A percentile compares a stretch with the other conserved stretches of the same genome.
phyloP scores from a whole-genome alignment of 2,888 invertebrate species.

The Eilema griseolum region DNA sequence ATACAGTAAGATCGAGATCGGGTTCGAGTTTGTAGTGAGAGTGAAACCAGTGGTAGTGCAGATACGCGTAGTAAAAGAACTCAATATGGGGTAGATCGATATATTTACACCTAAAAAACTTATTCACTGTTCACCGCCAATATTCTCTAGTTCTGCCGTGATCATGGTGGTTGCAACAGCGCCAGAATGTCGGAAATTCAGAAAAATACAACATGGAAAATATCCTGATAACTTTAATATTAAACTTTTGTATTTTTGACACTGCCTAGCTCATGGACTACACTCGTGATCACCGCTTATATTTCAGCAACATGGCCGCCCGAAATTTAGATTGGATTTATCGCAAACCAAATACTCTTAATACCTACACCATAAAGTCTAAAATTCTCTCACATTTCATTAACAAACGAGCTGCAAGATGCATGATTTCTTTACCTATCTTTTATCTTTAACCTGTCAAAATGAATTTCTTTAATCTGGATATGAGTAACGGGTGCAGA shows the following conservation, averaged over 20 bases:
- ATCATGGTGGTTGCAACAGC: too few species aligned
- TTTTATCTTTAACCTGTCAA: slow-evolving; percentile 54
- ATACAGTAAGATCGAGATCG: too few species aligned
- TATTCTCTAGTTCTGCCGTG: too few species aligned
- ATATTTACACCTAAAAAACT: too few species aligned
- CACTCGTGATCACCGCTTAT: slow-evolving; percentile 69
- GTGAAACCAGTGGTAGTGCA: too few species aligned
- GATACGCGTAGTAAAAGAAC: too few species aligned
- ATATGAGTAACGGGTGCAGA: slow-evolving; percentile 33
- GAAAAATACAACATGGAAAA: too few species aligned
- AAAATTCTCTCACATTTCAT: slow-evolving; percentile 43
- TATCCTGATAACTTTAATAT: too few species aligned
- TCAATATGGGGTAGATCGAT: too few species aligned
- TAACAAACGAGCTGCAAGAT: slow-evolving; percentile 53
- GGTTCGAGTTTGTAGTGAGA: too few species aligned
- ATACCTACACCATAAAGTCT: slow-evolving; percentile 42
- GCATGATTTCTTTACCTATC: slow-evolving; percentile 43
- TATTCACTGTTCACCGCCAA: too few species aligned
- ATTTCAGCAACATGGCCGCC: slow-evolving; percentile 74
- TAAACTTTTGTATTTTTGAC: background rate
- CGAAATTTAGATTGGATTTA: slow-evolving; percentile 74
- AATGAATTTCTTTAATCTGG: slow-evolving; percentile 55
- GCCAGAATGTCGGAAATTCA: too few species aligned
- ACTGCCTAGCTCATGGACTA: slow-evolving; percentile 55
- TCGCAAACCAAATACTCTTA: slow-evolving; percentile 52